Percentiles rank a stretch among this genome's conserved stretches.
These are phyloP conservation scores for Buceros bicornis DNA, from an alignment of 2,797 vertebrate species.

Conservation along the genomic window DNA sequence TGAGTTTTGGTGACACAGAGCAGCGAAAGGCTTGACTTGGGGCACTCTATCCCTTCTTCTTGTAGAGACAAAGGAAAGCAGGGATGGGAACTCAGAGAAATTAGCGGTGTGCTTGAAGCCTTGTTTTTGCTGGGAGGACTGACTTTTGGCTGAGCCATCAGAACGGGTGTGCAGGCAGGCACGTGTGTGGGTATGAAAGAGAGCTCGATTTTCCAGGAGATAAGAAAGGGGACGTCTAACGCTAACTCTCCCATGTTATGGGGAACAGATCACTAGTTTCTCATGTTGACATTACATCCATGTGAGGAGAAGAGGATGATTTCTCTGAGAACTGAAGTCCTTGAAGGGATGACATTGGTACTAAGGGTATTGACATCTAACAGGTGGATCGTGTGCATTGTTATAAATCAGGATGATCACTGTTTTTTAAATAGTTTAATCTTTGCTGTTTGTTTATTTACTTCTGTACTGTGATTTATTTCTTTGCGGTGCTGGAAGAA, in stretches of 20 bases:
- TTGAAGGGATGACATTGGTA: background rate
- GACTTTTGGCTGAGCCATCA: background rate
- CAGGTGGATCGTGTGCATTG: background rate
- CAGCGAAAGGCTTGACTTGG: background rate
- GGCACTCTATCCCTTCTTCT: background rate
- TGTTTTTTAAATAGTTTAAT: background rate
- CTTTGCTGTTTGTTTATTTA: background rate
- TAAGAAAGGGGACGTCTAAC: background rate
- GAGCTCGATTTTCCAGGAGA: background rate
- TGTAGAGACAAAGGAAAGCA: background rate
- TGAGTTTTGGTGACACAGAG: background rate
- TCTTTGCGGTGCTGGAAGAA: background rate
- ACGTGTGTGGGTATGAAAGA: background rate
- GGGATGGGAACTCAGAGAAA: background rate
- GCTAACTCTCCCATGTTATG: background rate
- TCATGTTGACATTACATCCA: background rate
- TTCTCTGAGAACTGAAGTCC: background rate
- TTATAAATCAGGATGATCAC: background rate
- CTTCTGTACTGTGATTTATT: background rate
- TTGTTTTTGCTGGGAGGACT: background rate
- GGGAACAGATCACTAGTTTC: background rate
- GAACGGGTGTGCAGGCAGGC: background rate
- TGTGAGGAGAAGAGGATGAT: background rate
- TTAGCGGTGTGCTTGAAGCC: background rate
- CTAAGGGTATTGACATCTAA: background rate